Conservation (phyloP, 1,140 invertebrate species). For the Atopsyche davidsoni region DNA sequence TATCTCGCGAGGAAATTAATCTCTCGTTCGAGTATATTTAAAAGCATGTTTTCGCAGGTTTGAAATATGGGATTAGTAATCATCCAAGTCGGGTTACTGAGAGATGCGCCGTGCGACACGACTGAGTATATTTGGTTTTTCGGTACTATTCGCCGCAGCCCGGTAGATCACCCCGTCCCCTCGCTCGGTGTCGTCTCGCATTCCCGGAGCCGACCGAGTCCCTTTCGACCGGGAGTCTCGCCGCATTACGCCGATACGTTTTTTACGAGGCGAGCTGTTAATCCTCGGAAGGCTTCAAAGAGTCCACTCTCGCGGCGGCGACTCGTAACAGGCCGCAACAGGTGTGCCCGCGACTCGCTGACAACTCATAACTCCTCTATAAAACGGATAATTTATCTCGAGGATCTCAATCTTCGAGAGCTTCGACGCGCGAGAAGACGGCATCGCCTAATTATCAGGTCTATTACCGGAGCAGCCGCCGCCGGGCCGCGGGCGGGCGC, state of each 20-base stretch:
- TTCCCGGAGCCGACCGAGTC: neutral
- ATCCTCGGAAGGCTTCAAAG: neutral
- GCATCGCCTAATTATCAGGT: constrained; percentile 12
- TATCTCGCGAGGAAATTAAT: too few relatives aligned
- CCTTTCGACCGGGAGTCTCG: neutral
- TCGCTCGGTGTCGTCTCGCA: neutral
- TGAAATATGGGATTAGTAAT: too few relatives aligned
- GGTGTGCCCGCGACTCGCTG: constrained; percentile 23
- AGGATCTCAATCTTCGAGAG: constrained; percentile 15
- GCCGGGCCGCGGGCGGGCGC: neutral
- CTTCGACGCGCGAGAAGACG: neutral
- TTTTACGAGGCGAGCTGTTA: neutral
- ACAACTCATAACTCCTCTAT: constrained; percentile 30
- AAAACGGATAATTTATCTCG: constrained; percentile 28
- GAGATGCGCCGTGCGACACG: too few relatives aligned
- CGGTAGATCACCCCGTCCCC: too few relatives aligned
- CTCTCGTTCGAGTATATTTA: too few relatives aligned
- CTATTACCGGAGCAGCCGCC: constrained; percentile 11
- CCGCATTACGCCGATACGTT: neutral
- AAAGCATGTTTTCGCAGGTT: too few relatives aligned
- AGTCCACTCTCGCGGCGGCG: constrained; percentile 1
- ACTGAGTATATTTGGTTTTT: too few relatives aligned
- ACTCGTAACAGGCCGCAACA: constrained; percentile 26
- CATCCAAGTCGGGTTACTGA: too few relatives aligned
- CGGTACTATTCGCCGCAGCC: too few relatives aligned